A percentile compares a stretch with the other conserved stretches of the same genome.
Evolutionary conservation across 2,888 invertebrate genomes (phyloP).

Genomic region (Ochropleura plecta): DNA sequence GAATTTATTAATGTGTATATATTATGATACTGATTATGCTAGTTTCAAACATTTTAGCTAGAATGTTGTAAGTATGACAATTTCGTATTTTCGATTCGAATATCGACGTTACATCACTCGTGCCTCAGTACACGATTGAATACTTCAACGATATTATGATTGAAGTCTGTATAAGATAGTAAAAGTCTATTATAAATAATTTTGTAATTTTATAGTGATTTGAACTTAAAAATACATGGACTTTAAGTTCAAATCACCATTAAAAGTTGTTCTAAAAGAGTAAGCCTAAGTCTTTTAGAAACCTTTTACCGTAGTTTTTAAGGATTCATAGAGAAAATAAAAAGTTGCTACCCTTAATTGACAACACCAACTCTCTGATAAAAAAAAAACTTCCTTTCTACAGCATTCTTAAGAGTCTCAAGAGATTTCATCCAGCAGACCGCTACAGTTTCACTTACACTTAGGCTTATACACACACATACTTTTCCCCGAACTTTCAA

Average conservation of each 20-base stretch:
- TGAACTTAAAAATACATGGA: neutral
- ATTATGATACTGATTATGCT: no score
- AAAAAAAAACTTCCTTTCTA: no score
- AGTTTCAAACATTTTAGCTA: no score
- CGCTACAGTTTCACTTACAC: conserved; percentile 9
- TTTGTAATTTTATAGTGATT: neutral
- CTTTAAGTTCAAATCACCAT: no score
- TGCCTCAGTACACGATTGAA: neutral
- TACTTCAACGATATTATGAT: neutral
- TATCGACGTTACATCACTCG: no score
- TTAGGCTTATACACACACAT: neutral
- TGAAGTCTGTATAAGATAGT: neutral
- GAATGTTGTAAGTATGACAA: no score
- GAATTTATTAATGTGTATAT: no score
- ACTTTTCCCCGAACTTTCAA: conserved; percentile 23
- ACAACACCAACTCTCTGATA: neutral
- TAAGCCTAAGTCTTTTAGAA: no score
- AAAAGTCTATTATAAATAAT: no score
- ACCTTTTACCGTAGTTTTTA: neutral
- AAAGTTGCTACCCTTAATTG: neutral
- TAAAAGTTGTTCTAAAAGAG: no score
- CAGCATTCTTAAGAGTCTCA: conserved; percentile 12
- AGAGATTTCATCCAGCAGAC: conserved; percentile 1
- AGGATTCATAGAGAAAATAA: neutral
- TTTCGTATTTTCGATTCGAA: no score